phyloP scores from a whole-genome alignment of 2,113 vertebrate genomes.

The Actenoides hombroni region DNA sequence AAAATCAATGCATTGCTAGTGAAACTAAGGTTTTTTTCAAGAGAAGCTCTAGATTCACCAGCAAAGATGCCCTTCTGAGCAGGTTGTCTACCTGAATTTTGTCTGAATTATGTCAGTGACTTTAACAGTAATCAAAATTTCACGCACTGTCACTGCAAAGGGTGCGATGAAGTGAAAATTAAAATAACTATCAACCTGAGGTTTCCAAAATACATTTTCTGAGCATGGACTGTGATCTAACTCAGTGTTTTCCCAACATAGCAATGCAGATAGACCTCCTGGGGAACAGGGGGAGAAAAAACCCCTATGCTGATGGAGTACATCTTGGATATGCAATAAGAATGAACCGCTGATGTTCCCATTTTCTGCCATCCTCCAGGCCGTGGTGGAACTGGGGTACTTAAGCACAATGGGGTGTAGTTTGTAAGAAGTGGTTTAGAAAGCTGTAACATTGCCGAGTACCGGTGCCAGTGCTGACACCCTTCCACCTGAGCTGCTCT shows the following conservation, averaged over 20 bases:
- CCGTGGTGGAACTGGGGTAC: background rate
- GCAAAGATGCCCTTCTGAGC: background rate
- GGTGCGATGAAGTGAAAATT: conserved; percentile 3
- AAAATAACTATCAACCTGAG: background rate
- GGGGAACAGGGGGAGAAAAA: background rate
- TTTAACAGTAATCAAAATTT: conserved; percentile 23
- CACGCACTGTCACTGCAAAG: background rate
- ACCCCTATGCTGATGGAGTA: background rate
- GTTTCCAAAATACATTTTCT: conserved; percentile 3
- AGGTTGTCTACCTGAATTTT: background rate
- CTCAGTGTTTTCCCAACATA: background rate
- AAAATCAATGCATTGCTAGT: background rate
- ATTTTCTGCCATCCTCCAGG: background rate
- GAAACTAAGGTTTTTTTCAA: background rate
- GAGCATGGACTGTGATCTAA: background rate
- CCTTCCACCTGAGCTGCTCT: background rate
- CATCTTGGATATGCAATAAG: background rate
- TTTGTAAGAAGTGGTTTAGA: background rate
- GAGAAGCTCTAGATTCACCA: background rate
- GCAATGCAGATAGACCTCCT: background rate
- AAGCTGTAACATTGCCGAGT: background rate
- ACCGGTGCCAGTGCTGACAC: background rate
- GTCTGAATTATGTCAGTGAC: background rate
- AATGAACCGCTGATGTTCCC: background rate
- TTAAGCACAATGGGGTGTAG: fast-evolving